Base-by-base conservation (phyloP, 2,113 vertebrate genomes). In the Nothocercus julius region DNA sequence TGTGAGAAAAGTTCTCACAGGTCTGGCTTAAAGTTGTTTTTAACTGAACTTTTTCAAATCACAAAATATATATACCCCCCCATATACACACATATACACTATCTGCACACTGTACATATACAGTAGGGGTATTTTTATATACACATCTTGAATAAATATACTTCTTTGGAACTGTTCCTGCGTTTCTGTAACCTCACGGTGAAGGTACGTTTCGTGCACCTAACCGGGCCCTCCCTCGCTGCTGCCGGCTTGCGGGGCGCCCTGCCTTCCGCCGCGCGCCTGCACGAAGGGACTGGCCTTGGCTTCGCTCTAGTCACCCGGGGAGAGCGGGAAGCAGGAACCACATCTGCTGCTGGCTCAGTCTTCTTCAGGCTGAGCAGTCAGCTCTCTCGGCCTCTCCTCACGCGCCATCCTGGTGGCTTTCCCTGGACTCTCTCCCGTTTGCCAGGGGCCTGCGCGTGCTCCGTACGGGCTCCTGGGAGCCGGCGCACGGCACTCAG, bases 321-420 rank as follows among this genome's bases (percentile, higher is more conserved):
- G 5, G 11, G 54, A 27, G n/a, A 22, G 10, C 1, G 36, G 5
- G 61, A 42, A 40, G 51, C 14, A 74, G 22, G 21, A 38, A 30
- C 25, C 9, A 38, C n/a, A 68, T 51, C 2, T 19, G 11, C n/a
- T 24, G 30, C 40, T 3, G 27, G 30, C 51, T 82, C 66, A n/a
- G 34, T 38, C 27, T 44, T 44, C 54, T 63, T 38, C 36, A n/a
- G 27, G 53, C 54, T 58, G 56, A 67, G 25, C 79, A 61, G 12
- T 18, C 45, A 16, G 11, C 53, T 67, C 42, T 42, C 78, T 38
- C 72, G 63, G 47, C 16, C 53, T 36, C 53, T 63, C n/a, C 49
- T 66, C 30, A 21, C 13, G 40, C 15, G 3, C 24, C 40, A 4
- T 8, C 13, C n/a, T 32, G 1, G 0, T 2, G 40, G 49, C 44